Conservation (phyloP, 37 sponge, comb jelly and placozoan species). For the Chondrilla cf. caribensis region DNA sequence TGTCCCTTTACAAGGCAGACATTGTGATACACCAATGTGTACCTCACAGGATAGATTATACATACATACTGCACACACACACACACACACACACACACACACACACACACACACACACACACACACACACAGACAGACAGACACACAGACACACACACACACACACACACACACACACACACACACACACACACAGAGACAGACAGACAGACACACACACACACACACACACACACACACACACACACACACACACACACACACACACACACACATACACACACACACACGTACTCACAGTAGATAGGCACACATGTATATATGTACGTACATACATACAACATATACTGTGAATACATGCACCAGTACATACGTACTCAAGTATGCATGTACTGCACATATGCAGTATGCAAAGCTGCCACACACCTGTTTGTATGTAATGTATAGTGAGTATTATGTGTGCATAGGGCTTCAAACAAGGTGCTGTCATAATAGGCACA, state of each 20-base stretch:
- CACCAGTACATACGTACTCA: not conserved
- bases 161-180: not conserved
- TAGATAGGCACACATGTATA: not conserved
- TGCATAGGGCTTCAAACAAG: too few species aligned
- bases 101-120: conserved; percentile 1
- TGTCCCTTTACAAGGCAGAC: too few species aligned
- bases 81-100: not conserved
- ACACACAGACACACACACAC: too few species aligned
- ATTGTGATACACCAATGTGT: too few species aligned
- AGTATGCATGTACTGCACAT: conserved; percentile 7
- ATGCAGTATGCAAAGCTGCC: not conserved
- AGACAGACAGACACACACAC: not conserved
- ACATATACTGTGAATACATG: too few species aligned
- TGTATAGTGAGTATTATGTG: too few species aligned
- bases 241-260: not conserved
- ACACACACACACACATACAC: too few species aligned
- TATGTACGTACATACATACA: not conserved
- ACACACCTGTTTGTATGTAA: not conserved
- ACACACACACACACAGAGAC: conserved; percentile 20
- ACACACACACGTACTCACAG: not conserved
- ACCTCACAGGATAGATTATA: too few species aligned
- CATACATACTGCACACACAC: not conserved
- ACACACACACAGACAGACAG: conserved; percentile 8
- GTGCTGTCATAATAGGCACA: too few species aligned
- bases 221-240: not conserved